Evolutionary conservation across 92 coral and sea anemone genomes (phyloP), one percentile per base, ranked within the genome.

Genomic region (Palythoa grandiflora): DNA sequence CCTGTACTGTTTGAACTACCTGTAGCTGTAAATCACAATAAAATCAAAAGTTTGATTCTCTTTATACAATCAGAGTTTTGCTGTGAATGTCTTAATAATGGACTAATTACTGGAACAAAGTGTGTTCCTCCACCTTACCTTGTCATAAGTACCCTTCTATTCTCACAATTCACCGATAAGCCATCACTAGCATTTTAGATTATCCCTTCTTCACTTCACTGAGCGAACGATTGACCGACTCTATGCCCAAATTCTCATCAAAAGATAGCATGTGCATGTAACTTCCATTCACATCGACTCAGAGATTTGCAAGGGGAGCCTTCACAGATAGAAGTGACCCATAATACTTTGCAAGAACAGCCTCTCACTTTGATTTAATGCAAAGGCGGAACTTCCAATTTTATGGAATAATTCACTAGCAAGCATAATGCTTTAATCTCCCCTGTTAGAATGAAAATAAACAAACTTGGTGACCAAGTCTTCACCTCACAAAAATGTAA

Each of bases 371-470:
- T 81, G 86, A 65, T 63, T 81, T 81, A 44, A 81, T 37, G 60
- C 86, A 81, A 80, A 81, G 75, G 75, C 86, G 17, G 86, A 81
- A 81, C 86, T 81, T 81, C 86, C 55, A 74, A 81, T 81, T 81
- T 35, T 81, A 63, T 16, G 86, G 75, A 81, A 55, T 81, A 65
- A 81, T 40, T 81, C 86, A 81, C 57, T 81, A 81, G 86, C 86
- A 66, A 81, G 86, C 74, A 81, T 81, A 63, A 81, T 6, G 83
- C 75, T 87, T 79, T 88, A 88, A 35, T 61, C 86, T 78, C 88
- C 94, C 94, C 94, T 91, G 94, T 85, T 80, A 80, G 89, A 79
- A 87, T 91, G 94, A 91, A 91, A 79, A 86, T 78, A 86, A 70
- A 77, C 60, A 77, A 61, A 79, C 84, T 87, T 66, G 60, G 84